These are phyloP conservation scores for Theretra japonica DNA, from an alignment of 2,888 invertebrate species.

Conservation along the genomic window DNA sequence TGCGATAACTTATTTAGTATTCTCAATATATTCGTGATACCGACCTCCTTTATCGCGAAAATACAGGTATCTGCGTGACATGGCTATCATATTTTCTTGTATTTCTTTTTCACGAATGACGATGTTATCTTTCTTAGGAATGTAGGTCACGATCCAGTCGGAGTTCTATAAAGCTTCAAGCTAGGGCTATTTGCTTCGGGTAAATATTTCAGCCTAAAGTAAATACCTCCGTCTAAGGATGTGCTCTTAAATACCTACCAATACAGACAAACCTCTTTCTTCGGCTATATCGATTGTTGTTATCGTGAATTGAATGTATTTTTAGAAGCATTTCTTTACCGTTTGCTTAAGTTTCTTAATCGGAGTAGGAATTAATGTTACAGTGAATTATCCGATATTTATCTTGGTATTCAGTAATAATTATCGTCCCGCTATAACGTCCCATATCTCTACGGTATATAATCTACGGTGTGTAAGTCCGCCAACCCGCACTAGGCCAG, in stretches of 20 bases:
- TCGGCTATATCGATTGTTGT: neutral
- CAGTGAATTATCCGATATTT: too few relatives aligned
- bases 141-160: slow-evolving; percentile 27
- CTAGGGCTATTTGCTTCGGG: slow-evolving; percentile 16
- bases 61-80: neutral
- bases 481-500: too few relatives aligned
- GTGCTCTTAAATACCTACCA: slow-evolving; percentile 10
- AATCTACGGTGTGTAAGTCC: too few relatives aligned
- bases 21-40: neutral
- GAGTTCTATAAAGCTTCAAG: slow-evolving; percentile 5
- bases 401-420: too few relatives aligned
- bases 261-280: neutral
- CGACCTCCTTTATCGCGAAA: neutral
- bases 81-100: neutral
- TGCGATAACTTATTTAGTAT: too few relatives aligned
- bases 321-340: neutral
- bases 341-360: too few relatives aligned
- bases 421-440: too few relatives aligned
- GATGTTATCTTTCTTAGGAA: slow-evolving; percentile 3
- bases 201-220: slow-evolving; percentile 25
- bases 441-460: too few relatives aligned
- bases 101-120: slow-evolving; percentile 7
- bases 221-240: slow-evolving; percentile 22
- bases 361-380: too few relatives aligned
- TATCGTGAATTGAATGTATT: neutral